Conservation (phyloP, 2,113 vertebrate species). For the Hippocampus zosterae region DNA sequence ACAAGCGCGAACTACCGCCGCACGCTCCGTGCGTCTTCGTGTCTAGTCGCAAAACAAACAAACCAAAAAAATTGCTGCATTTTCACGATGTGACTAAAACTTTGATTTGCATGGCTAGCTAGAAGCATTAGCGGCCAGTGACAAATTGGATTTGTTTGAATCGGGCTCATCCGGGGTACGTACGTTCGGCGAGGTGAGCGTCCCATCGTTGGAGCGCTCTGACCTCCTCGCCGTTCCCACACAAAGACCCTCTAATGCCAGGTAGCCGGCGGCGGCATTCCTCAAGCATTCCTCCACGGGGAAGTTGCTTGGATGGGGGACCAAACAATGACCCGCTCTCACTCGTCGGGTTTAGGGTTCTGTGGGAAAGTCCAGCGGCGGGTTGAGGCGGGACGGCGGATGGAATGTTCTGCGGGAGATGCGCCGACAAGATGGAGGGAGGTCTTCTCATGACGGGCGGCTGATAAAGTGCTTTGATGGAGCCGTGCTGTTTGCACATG, state of each 20-base stretch:
- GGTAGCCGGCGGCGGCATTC: slow-evolving; percentile 72
- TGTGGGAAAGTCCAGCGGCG: slow-evolving; percentile 70
- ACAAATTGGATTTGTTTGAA: not conserved
- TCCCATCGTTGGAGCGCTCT: slow-evolving; percentile 61
- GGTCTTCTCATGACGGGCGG: slow-evolving; percentile 51
- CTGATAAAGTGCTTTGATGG: slow-evolving; percentile 6
- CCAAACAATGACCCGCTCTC: slow-evolving; percentile 72
- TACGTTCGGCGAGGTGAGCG: slow-evolving; percentile 54
- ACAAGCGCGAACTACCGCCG: slow-evolving; percentile 14
- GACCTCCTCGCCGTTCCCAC: slow-evolving; percentile 66
- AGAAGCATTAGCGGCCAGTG: not conserved
- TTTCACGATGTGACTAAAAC: too few relatives aligned
- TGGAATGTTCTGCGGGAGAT: slow-evolving; percentile 68
- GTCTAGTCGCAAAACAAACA: not conserved
- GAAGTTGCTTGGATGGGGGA: slow-evolving; percentile 71
- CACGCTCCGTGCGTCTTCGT: not conserved
- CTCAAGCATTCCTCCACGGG: slow-evolving; percentile 69
- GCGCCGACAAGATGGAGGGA: slow-evolving; percentile 52
- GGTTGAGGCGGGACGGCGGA: slow-evolving; percentile 65
- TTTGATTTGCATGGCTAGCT: too few relatives aligned
- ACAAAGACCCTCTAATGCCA: slow-evolving; percentile 72
- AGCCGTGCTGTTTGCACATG: slow-evolving; percentile 7
- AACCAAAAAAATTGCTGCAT: too few relatives aligned
- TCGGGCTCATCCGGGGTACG: slow-evolving; percentile 1
- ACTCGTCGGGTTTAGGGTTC: slow-evolving; percentile 72